Conservation (phyloP, 2,888 invertebrate species). For the Ommatoiulus sabulosus region DNA sequence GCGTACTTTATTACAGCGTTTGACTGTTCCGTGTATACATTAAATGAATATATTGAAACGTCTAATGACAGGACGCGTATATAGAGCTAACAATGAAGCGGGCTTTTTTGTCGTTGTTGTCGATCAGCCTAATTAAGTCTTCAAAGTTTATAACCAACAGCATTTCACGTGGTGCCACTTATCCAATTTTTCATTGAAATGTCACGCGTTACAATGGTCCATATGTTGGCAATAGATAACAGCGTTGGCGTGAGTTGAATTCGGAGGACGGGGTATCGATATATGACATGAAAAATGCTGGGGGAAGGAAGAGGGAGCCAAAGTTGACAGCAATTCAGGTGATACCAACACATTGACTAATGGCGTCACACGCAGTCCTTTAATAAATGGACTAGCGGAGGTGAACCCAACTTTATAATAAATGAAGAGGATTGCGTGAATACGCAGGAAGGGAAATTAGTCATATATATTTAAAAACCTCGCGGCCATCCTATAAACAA, state of each 20-base stretch:
- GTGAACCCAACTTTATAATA: background rate
- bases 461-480: too few relatives aligned
- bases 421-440: background rate
- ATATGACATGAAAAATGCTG: conserved; percentile 14
- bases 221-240: conserved; percentile 13
- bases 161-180: conserved; percentile 45
- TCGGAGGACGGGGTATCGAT: background rate
- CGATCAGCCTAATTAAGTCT: conserved; percentile 54
- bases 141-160: conserved; percentile 53
- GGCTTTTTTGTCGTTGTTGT: conserved; percentile 25
- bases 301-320: background rate
- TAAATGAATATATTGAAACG: background rate
- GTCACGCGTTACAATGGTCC: conserved; percentile 48
- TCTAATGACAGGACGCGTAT: background rate
- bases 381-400: background rate
- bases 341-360: background rate
- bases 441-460: background rate
- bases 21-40: background rate
- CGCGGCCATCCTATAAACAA: too few relatives aligned
- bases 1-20: background rate
- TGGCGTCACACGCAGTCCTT: conserved; percentile 8
- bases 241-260: background rate
- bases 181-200: conserved; percentile 52
- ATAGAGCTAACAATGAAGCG: background rate
- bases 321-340: conserved; percentile 34